phyloP scores from a whole-genome alignment of 2,797 vertebrate species.

The Prunella strophiata region DNA sequence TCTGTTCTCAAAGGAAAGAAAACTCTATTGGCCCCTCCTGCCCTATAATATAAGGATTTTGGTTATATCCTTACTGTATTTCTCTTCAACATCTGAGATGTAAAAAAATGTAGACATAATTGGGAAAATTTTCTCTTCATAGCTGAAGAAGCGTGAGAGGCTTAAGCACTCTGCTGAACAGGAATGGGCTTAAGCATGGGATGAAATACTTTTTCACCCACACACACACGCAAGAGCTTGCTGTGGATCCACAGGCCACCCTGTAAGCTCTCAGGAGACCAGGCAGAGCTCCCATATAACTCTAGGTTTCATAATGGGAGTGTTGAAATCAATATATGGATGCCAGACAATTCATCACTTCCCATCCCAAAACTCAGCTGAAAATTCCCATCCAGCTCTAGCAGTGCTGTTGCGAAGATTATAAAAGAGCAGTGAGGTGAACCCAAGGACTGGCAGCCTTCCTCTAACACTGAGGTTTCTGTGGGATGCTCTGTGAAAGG shows the following conservation, averaged over 20 bases:
- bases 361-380: constrained; percentile 7
- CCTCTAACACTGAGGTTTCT: background rate
- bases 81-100: constrained; percentile 18
- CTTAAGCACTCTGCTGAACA: constrained; percentile 17
- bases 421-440: background rate
- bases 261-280: constrained; percentile 35
- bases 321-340: constrained; percentile 53
- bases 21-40: constrained; percentile 23
- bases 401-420: background rate
- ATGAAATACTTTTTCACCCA: background rate
- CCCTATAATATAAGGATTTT: background rate
- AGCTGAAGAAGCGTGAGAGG: background rate
- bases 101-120: constrained; percentile 29
- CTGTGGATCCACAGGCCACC: constrained; percentile 49
- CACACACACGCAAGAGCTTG: background rate
- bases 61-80: constrained; percentile 33
- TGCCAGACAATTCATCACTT: constrained; percentile 47
- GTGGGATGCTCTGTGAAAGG: background rate
- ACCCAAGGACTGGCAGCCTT: background rate
- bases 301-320: constrained; percentile 3
- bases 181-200: background rate
- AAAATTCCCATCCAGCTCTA: constrained; percentile 1
- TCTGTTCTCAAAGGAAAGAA: constrained; percentile 30
- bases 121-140: constrained; percentile 4
- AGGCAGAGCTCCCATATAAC: constrained; percentile 30